A percentile compares a stretch with the other conserved stretches of the same genome.
Conservation (phyloP, 2,888 invertebrate genomes). For the Stenchaetothrips biformis region DNA sequence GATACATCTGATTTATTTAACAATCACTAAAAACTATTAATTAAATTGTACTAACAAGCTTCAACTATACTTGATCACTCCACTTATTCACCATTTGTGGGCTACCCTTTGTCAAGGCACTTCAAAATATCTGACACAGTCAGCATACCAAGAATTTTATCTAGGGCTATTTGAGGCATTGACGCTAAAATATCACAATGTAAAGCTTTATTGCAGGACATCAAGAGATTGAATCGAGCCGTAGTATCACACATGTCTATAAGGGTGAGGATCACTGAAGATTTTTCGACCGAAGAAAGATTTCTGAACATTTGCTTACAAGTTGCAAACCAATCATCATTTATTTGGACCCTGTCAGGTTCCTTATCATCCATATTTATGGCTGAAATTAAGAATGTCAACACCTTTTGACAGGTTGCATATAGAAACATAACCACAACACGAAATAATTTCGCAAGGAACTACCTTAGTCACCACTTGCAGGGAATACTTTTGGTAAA, state of each 20-base stretch:
- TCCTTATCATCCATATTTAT: neutral
- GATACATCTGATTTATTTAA: neutral
- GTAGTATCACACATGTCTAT: slow-evolving; percentile 9
- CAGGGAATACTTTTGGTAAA: no score
- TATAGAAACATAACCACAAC: no score
- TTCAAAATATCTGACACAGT: neutral
- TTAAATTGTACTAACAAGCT: neutral
- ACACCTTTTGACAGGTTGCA: no score
- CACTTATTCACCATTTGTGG: neutral
- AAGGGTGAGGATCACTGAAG: neutral
- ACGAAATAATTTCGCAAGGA: no score
- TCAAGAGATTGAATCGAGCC: neutral
- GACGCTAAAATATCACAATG: neutral
- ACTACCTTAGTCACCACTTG: no score
- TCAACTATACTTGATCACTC: neutral
- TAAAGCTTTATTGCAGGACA: neutral
- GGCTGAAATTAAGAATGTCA: neutral
- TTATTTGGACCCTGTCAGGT: neutral
- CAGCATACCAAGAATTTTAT: neutral
- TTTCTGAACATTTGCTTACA: neutral
- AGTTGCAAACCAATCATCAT: neutral
- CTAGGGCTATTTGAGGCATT: slow-evolving; percentile 16
- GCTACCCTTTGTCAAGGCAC: neutral
- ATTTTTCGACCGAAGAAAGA: neutral
- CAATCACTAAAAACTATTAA: neutral